phyloP scores from a whole-genome alignment of 2,113 vertebrate genomes.

The Rhineura floridana region DNA sequence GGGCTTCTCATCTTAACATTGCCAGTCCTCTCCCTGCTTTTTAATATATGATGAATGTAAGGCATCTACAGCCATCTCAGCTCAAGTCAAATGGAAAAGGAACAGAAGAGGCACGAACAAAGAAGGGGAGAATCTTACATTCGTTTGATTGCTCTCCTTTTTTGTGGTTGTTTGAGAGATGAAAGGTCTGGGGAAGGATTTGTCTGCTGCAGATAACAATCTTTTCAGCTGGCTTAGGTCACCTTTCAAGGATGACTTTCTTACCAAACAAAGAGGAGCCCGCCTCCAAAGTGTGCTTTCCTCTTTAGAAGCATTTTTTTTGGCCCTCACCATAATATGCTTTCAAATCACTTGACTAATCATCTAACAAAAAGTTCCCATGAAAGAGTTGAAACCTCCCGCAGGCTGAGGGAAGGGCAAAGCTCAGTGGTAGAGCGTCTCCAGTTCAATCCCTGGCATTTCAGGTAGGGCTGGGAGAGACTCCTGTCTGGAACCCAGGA shows the following conservation, averaged over 20 bases:
- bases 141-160: constrained; percentile 61
- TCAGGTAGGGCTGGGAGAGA: too few species aligned
- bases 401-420: neutral
- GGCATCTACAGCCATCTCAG: constrained; percentile 47
- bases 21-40: constrained; percentile 50
- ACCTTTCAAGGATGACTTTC: constrained; percentile 66
- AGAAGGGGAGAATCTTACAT: constrained; percentile 45
- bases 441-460: too few species aligned
- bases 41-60: constrained; percentile 65
- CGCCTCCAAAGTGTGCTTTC: constrained; percentile 37
- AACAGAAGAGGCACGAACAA: constrained; percentile 42
- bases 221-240: constrained; percentile 61
- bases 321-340: constrained; percentile 23
- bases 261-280: constrained; percentile 38
- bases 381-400: neutral
- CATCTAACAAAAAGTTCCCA: rapidly evolving
- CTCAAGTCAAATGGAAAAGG: constrained; percentile 70
- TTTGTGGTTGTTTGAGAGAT: constrained; percentile 59
- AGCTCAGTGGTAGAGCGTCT: too few species aligned
- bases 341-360: neutral
- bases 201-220: constrained; percentile 63
- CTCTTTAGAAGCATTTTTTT: constrained; percentile 18
- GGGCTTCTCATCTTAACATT: constrained; percentile 52
- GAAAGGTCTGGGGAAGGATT: constrained; percentile 68
- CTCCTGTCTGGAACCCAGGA: too few species aligned